A percentile compares a stretch with the other conserved stretches of the same genome.
Evolutionary conservation across 2,113 vertebrate species (phyloP).

Genomic region (Mastomys coucha): DNA sequence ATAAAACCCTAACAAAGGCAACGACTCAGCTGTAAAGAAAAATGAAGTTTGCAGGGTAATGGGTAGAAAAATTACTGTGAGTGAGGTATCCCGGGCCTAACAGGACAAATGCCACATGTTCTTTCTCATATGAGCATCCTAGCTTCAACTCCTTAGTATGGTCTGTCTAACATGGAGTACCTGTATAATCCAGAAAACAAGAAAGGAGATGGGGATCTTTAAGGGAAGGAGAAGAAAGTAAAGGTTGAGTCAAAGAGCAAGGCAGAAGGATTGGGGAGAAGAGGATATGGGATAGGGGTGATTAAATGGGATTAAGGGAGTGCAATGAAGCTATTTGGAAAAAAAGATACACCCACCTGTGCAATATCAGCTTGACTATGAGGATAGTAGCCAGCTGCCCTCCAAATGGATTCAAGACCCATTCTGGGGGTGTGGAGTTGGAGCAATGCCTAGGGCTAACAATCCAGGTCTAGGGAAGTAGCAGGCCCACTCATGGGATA

Average conservation of each 20-base stretch:
- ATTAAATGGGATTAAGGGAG: background rate
- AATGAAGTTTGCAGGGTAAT: background rate
- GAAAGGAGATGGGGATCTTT: no score
- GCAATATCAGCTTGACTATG: background rate
- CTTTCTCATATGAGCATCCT: background rate
- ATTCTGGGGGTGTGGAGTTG: no score
- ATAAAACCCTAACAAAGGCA: background rate
- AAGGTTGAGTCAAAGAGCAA: background rate
- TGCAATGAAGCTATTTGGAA: background rate
- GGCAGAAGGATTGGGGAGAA: background rate
- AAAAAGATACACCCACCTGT: background rate
- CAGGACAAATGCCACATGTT: background rate
- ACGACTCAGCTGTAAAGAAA: background rate
- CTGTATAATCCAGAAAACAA: background rate
- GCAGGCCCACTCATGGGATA: background rate
- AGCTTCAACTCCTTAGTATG: background rate
- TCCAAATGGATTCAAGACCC: background rate
- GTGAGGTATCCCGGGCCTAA: background rate
- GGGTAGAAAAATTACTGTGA: background rate
- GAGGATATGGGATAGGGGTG: background rate
- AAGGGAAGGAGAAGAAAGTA: background rate
- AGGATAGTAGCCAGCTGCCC: background rate
- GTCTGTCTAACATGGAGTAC: background rate
- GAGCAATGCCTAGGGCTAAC: no score
- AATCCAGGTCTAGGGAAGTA: background rate